Percentiles rank a stretch among this genome's conserved stretches.
Evolutionary conservation across 2,888 invertebrate species (phyloP).

Genomic region (Xylota sylvarum): DNA sequence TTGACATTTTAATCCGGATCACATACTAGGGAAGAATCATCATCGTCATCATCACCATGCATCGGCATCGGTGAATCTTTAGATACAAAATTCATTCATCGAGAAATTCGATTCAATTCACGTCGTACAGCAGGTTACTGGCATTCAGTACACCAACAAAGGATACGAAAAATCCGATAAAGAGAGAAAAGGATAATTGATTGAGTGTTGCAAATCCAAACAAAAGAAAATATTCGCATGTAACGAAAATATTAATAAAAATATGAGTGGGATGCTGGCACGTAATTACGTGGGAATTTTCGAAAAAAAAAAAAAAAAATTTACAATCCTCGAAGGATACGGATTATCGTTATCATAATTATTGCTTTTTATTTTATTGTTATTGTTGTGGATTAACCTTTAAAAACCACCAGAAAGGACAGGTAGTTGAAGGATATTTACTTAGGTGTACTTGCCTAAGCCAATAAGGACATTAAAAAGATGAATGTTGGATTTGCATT

Average conservation of each 20-base stretch:
- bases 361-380: conserved; percentile 40
- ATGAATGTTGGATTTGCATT: conserved; percentile 8
- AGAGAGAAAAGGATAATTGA: conserved; percentile 57
- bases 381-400: conserved; percentile 48
- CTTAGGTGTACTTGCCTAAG: conserved; percentile 37
- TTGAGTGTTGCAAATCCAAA: conserved; percentile 53
- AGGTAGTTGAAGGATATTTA: conserved; percentile 57
- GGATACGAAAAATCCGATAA: conserved; percentile 39
- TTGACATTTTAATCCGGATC: conserved; percentile 78
- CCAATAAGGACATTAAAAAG: conserved; percentile 42
- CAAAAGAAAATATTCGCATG: conserved; percentile 47
- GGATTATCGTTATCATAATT: conserved; percentile 63
- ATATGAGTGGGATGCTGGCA: conserved; percentile 54
- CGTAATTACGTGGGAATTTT: conserved; percentile 62
- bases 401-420: conserved; percentile 13
- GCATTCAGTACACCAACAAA: conserved; percentile 2
- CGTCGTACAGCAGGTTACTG: conserved; percentile 35
- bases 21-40: conserved; percentile 39
- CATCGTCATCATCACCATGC: conserved; percentile 30
- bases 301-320: too few relatives aligned
- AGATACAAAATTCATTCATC: conserved; percentile 39
- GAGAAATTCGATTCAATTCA: conserved; percentile 54
- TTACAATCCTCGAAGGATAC: conserved; percentile 30
- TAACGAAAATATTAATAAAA: conserved; percentile 44
- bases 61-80: conserved; percentile 17